These are phyloP conservation scores for Columba guinea DNA, from an alignment of 2,797 vertebrate species.

Conservation along the genomic window DNA sequence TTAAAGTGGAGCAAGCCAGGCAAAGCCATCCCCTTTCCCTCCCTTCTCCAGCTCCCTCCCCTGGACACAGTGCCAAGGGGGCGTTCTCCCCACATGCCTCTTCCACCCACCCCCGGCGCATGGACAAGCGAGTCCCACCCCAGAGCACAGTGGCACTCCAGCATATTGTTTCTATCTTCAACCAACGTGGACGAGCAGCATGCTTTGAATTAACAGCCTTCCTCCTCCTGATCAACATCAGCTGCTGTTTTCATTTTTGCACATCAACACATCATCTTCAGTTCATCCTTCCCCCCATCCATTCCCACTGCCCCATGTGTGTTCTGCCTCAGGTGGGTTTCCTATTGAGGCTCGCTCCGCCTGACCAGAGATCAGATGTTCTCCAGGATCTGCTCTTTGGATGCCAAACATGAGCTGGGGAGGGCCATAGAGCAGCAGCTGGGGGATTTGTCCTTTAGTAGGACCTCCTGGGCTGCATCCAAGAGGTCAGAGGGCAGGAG, in stretches of 20 bases:
- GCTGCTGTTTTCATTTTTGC: background rate
- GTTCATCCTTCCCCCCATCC: accelerated
- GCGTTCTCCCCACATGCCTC: conserved; percentile 45
- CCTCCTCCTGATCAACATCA: background rate
- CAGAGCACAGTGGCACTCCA: accelerated
- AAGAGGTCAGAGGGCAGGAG: background rate
- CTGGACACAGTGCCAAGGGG: background rate
- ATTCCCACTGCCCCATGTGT: accelerated
- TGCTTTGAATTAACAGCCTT: conserved; percentile 16
- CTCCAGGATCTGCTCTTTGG: background rate
- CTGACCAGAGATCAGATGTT: background rate
- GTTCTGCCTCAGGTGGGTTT: background rate
- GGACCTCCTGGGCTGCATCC: background rate
- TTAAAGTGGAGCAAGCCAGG: conserved; percentile 27
- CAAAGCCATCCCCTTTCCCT: background rate
- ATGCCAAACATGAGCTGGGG: accelerated
- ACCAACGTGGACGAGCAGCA: accelerated
- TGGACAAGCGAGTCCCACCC: background rate
- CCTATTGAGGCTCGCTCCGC: accelerated
- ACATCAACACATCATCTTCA: accelerated
- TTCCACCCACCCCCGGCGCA: background rate
- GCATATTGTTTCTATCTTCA: background rate
- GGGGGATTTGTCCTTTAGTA: background rate
- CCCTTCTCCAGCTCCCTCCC: conserved; percentile 12
- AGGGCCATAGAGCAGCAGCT: background rate